A percentile compares a stretch with the other conserved stretches of the same genome.
Conservation (phyloP, 2,888 invertebrate species). For the Marronus borbonicus region DNA sequence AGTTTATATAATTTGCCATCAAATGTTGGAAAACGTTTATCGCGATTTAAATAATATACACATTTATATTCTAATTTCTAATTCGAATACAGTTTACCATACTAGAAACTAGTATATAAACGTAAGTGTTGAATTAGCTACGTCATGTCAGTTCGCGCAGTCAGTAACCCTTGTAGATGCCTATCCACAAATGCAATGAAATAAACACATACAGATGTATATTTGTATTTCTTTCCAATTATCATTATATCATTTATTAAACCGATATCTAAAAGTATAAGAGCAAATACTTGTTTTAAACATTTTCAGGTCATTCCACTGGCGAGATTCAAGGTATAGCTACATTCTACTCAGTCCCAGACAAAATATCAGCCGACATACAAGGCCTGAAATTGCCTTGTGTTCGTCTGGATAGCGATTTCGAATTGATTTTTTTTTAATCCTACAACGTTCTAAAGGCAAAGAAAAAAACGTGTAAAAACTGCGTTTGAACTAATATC, state of each 20-base stretch:
- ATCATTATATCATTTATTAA: constrained; percentile 38
- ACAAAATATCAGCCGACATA: constrained; percentile 34
- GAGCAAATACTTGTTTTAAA: constrained; percentile 49
- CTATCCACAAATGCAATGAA: not conserved
- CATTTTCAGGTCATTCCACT: constrained; percentile 47
- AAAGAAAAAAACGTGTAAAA: not conserved
- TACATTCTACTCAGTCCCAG: constrained; percentile 29
- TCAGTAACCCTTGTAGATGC: not conserved
- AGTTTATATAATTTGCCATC: not conserved
- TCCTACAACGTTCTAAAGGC: no score
- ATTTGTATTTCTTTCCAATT: constrained; percentile 18
- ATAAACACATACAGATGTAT: not conserved
- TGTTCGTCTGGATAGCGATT: not conserved
- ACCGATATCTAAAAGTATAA: constrained; percentile 45
- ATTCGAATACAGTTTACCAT: not conserved
- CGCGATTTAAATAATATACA: constrained; percentile 8
- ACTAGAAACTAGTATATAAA: not conserved
- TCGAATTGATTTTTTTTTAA: not conserved
- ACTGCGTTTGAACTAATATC: not conserved
- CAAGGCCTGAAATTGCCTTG: constrained; percentile 11
- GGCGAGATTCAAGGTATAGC: constrained; percentile 28
- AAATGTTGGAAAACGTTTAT: not conserved
- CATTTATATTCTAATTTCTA: constrained; percentile 7
- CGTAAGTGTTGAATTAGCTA: not conserved
- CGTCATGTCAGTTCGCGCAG: not conserved